Percentiles rank a stretch among this genome's conserved stretches.
phyloP scores from a whole-genome alignment of 2,113 vertebrate species.

The Fulmarus glacialis region DNA sequence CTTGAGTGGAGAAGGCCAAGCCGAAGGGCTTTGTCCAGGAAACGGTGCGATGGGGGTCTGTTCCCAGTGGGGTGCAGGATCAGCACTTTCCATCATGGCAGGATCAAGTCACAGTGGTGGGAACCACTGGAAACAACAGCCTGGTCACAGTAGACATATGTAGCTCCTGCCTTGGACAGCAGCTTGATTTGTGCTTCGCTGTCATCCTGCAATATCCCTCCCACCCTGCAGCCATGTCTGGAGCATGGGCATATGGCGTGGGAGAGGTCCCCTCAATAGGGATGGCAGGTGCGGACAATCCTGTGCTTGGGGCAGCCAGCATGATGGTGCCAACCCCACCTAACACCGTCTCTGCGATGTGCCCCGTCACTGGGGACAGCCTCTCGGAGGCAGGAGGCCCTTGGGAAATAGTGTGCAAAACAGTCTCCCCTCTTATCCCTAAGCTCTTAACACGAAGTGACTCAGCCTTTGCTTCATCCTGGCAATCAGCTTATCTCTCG shows the following conservation, averaged over 20 bases:
- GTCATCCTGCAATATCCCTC: accelerated
- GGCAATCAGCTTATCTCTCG: not conserved
- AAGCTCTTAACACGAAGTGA: not conserved
- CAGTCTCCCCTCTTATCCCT: not conserved
- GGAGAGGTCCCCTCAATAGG: not conserved
- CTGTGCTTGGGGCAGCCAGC: not conserved
- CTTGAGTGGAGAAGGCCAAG: not conserved
- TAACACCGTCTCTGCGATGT: accelerated
- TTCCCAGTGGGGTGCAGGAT: not conserved
- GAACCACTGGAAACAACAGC: not conserved
- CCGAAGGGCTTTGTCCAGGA: not conserved
- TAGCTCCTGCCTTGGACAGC: not conserved
- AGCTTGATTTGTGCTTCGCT: not conserved
- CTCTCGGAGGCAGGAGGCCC: not conserved
- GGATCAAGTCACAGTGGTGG: not conserved
- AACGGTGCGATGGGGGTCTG: accelerated
- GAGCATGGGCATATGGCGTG: accelerated
- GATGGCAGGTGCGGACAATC: accelerated
- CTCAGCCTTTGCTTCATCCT: not conserved
- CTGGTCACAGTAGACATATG: accelerated
- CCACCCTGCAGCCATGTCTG: accelerated
- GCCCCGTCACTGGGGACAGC: not conserved
- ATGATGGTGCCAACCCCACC: accelerated
- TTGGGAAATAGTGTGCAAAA: not conserved
- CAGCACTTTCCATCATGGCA: accelerated